A percentile compares a stretch with the other conserved stretches of the same genome.
Conservation (phyloP, 1,140 invertebrate species). For the Drosophila kikkawai region DNA sequence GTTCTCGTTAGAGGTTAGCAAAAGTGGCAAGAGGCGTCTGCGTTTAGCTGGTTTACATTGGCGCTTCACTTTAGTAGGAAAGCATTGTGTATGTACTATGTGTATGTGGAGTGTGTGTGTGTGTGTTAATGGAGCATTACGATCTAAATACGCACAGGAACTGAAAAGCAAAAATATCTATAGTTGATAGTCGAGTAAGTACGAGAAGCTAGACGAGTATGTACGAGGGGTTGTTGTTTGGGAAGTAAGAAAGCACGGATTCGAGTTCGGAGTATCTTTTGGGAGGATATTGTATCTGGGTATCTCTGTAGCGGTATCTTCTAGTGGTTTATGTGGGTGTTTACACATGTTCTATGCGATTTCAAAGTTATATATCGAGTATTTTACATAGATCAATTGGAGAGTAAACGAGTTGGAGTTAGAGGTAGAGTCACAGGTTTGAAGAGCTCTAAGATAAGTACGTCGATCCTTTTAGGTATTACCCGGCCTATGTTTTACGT, state of each 20-base stretch:
- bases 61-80: constrained; percentile 53
- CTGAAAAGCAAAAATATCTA: constrained; percentile 63
- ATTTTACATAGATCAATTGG: constrained; percentile 15
- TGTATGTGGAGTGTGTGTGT: constrained; percentile 22
- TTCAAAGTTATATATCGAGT: constrained; percentile 37
- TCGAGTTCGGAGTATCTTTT: constrained; percentile 27
- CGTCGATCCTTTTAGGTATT: not conserved
- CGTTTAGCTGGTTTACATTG: constrained; percentile 40
- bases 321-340: constrained; percentile 28
- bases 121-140: constrained; percentile 35
- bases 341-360: constrained; percentile 52
- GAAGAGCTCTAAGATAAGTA: not conserved
- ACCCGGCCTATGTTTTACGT: not conserved
- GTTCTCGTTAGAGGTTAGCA: constrained; percentile 50
- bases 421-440: not conserved
- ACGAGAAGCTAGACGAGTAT: constrained; percentile 61
- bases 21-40: constrained; percentile 51
- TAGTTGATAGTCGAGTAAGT: constrained; percentile 65
- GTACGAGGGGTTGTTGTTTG: constrained; percentile 16
- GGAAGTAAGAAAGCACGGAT: constrained; percentile 63
- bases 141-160: constrained; percentile 58
- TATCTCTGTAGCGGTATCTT: constrained; percentile 27
- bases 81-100: constrained; percentile 33
- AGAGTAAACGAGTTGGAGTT: not conserved
- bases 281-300: not conserved